These are phyloP conservation scores for Monodelphis domestica DNA, from an alignment of 2,797 vertebrate genomes.

Conservation along the genomic window DNA sequence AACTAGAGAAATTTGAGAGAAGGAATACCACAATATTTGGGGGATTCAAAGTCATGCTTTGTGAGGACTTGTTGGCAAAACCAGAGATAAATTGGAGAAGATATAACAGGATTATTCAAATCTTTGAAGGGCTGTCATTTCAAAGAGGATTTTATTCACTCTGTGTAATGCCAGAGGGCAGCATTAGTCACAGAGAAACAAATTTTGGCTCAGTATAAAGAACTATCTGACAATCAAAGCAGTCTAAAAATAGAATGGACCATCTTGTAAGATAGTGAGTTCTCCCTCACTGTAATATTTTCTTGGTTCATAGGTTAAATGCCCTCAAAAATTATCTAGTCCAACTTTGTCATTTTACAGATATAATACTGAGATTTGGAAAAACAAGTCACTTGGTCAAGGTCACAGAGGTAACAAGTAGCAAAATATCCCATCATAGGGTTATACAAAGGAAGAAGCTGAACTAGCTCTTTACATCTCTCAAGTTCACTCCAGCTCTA, in stretches of 20 bases:
- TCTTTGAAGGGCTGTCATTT: not conserved
- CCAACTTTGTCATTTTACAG: not conserved
- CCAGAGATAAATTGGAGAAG: not conserved
- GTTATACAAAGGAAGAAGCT: not conserved
- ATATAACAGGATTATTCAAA: not conserved
- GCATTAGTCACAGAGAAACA: not conserved
- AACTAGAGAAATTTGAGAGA: not conserved
- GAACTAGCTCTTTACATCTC: not conserved
- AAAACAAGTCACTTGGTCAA: not conserved
- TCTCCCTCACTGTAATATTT: not conserved
- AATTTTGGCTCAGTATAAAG: not conserved
- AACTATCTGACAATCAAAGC: not conserved
- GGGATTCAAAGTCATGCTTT: not conserved
- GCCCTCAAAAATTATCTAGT: not conserved
- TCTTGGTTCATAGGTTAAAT: not conserved
- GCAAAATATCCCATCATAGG: too few species aligned
- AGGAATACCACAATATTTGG: not conserved
- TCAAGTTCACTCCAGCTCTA: not conserved
- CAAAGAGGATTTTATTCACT: not conserved
- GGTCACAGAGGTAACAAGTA: not conserved
- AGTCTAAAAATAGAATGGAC: not conserved
- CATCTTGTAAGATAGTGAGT: too few species aligned
- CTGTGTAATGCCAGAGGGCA: not conserved
- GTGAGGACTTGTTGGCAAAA: not conserved
- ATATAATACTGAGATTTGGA: not conserved